Conservation (phyloP, 2,113 vertebrate species). For the Crocuta crocuta region DNA sequence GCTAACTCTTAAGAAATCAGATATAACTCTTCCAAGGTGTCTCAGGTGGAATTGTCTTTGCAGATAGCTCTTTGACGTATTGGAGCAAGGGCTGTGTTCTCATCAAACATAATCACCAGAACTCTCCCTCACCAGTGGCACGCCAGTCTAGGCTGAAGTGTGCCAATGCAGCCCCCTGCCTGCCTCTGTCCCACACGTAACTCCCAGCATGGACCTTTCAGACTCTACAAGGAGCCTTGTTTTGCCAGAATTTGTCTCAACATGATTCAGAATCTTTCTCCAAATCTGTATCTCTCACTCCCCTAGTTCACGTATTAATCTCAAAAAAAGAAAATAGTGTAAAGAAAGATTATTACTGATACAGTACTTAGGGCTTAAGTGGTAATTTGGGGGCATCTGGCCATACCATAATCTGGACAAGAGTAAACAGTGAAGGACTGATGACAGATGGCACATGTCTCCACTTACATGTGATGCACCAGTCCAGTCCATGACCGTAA, state of each 20-base stretch:
- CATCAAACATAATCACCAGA: neutral
- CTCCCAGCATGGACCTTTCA: neutral
- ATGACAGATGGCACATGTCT: neutral
- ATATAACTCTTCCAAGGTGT: neutral
- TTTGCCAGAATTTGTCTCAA: constrained; percentile 24
- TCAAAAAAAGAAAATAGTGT: neutral
- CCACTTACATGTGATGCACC: neutral
- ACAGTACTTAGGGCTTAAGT: neutral
- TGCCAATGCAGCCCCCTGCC: neutral
- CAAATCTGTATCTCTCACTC: neutral
- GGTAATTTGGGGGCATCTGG: neutral
- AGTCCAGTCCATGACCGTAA: neutral
- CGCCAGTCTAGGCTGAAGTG: rapidly evolving
- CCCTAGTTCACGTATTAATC: neutral
- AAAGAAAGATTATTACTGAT: neutral
- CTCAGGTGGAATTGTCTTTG: constrained; percentile 27
- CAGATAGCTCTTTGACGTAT: neutral
- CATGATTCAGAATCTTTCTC: neutral
- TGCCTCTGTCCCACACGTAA: neutral
- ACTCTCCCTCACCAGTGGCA: neutral
- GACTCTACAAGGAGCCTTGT: neutral
- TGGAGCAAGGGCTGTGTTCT: neutral
- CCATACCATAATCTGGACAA: neutral
- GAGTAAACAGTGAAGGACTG: neutral
- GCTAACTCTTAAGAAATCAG: neutral